Percentiles rank a stretch among this genome's conserved stretches.
phyloP scores from a whole-genome alignment of 2,797 vertebrate species.

The Pipistrellus kuhlii region DNA sequence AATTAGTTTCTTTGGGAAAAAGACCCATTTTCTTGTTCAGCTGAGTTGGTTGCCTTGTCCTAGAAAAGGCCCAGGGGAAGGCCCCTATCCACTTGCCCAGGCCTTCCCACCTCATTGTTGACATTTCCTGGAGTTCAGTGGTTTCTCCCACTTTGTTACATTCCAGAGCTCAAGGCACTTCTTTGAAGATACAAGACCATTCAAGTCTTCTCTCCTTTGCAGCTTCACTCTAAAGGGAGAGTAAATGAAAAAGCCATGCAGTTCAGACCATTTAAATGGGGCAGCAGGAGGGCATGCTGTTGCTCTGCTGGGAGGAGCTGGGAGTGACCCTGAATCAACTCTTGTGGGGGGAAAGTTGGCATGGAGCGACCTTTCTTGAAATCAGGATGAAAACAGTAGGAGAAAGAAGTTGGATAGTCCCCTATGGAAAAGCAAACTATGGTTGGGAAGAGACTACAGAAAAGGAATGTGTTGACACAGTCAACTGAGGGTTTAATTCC shows the following conservation, averaged over 20 bases:
- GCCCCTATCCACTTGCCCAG: constrained; percentile 48
- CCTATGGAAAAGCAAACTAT: constrained; percentile 54
- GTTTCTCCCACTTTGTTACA: constrained; percentile 72
- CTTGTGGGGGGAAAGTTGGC: neutral
- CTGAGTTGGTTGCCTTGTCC: neutral
- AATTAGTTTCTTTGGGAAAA: constrained; percentile 50
- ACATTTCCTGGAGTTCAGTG: constrained; percentile 66
- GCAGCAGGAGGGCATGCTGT: constrained; percentile 64
- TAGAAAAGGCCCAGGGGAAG: constrained; percentile 46
- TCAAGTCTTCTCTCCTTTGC: constrained; percentile 73
- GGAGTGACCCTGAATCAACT: constrained; percentile 65
- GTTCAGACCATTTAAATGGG: constrained; percentile 71
- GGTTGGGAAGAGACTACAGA: neutral
- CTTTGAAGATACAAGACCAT: constrained; percentile 77
- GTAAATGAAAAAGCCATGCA: constrained; percentile 70
- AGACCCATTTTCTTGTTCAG: constrained; percentile 35
- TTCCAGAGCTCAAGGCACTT: constrained; percentile 73
- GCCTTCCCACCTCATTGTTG: constrained; percentile 53
- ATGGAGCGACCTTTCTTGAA: constrained; percentile 64
- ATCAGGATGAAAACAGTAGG: constrained; percentile 43
- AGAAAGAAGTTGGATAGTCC: constrained; percentile 35
- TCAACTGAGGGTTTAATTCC: neutral
- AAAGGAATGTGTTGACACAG: neutral
- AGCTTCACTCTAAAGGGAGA: constrained; percentile 70
- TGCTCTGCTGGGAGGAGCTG: constrained; percentile 65